Base-by-base conservation (phyloP, 2,888 invertebrate species). In the Eulithis prunata region DNA sequence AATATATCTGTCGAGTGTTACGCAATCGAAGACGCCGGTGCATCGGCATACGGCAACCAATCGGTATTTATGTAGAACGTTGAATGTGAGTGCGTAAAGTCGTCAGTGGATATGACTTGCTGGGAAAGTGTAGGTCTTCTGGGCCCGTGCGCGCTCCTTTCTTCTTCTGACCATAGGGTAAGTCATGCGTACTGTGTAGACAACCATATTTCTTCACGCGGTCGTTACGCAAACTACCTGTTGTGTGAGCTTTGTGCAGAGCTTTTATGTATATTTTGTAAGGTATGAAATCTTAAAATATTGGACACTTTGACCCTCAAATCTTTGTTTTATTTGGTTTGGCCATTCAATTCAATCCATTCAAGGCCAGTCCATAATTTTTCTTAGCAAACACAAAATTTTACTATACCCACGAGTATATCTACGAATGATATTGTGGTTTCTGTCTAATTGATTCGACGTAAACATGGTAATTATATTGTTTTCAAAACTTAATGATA, bases 91-190 rank as follows among this genome's bases (percentile, higher is more conserved):
- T 82, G 80, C 71, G 77, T 74, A 64, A 71, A 75, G 66, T 75
- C 75, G 78, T 43, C 52, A 10, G 65, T 83, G 85, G 85, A 84
- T 75, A 93, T 93, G 93, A 93, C 93, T 85, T 93, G 93, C 86
- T 93, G 93, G 93, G 93, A 93, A 75, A 93, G 89, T 72, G 92
- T 93, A 85, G 92, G 93, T 77, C 87, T 93, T 70, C 87, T 93
- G 81, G 93, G 93, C 73, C 93, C 93, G 71, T 93, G 93, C 81
- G 92, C 93, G 78, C 89, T 93, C 63, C 93, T 93, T 62, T 84
- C 93, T 70, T 89, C 93, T 62, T 89, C 93, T 66, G 91, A 91
- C 77, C 83, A 86, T 83, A 87, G 91, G 90, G 93, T 93, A 90
- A 92, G 93, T 93, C 78, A 71, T 41, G 36, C 45, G 46, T 47